A percentile compares a stretch with the other conserved stretches of the same genome.
These are phyloP conservation scores for Tridacna crocea DNA, from an alignment of 2,888 invertebrate species.

Conservation along the genomic window DNA sequence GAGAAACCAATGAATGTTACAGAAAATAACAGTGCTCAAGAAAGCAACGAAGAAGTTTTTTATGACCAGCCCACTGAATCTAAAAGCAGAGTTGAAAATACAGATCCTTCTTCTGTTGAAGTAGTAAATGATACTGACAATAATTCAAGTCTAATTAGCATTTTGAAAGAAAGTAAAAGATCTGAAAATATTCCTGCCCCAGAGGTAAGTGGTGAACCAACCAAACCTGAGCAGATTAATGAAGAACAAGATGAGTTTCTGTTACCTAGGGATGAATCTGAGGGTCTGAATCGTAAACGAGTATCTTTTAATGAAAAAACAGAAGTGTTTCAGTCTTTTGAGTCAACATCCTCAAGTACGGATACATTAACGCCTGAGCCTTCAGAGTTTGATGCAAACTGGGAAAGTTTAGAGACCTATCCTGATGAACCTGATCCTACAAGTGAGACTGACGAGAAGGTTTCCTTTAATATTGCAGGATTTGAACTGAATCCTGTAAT, in stretches of 20 bases:
- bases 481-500: constrained; percentile 55
- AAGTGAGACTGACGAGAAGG: constrained; percentile 36
- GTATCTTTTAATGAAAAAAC: constrained; percentile 72
- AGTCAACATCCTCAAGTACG: constrained; percentile 57
- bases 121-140: constrained; percentile 25
- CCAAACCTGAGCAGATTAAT: constrained; percentile 13
- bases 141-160: constrained; percentile 49
- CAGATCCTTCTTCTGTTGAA: constrained; percentile 8
- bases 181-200: constrained; percentile 41
- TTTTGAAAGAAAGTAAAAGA: constrained; percentile 57
- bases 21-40: neutral
- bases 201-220: constrained; percentile 51
- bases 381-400: constrained; percentile 46
- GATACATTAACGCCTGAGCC: constrained; percentile 68
- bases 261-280: constrained; percentile 18
- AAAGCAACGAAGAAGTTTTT: neutral
- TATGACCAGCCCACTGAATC: neutral
- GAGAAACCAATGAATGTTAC: neutral
- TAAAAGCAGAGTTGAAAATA: neutral
- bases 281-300: constrained; percentile 52
- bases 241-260: constrained; percentile 31
- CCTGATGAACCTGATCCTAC: constrained; percentile 23
- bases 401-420: constrained; percentile 54
- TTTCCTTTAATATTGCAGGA: constrained; percentile 59
- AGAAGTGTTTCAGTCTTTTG: constrained; percentile 62